These are phyloP conservation scores for Petaurus breviceps DNA, from an alignment of 2,113 vertebrate species.

Conservation along the genomic window DNA sequence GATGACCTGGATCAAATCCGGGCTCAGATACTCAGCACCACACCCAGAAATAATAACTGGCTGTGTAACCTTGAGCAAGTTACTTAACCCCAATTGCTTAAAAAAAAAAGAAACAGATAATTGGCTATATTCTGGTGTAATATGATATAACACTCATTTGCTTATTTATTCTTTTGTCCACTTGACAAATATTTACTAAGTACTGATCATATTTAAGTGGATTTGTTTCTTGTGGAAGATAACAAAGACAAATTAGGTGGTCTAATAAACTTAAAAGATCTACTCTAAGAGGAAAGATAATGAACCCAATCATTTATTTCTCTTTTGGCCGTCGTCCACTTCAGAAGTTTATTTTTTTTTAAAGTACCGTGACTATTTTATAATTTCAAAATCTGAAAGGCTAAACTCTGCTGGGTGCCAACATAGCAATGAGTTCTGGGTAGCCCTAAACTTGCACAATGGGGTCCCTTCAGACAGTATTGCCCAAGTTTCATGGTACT, in stretches of 20 bases:
- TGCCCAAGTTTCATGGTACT: neutral
- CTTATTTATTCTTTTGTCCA: conserved; percentile 9
- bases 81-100: too few relatives aligned
- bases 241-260: neutral
- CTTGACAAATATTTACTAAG: conserved; percentile 12
- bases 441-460: neutral
- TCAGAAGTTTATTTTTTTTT: neutral
- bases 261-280: neutral
- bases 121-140: neutral
- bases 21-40: too few relatives aligned
- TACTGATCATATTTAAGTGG: neutral
- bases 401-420: neutral
- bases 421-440: neutral
- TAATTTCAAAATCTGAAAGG: neutral
- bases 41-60: too few relatives aligned
- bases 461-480: neutral
- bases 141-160: neutral
- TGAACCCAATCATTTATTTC: neutral
- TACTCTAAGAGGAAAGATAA: neutral
- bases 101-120: neutral
- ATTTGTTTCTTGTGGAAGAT: neutral
- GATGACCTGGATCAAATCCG: too few relatives aligned
- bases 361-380: neutral
- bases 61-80: too few relatives aligned
- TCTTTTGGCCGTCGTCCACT: neutral